Base-by-base conservation (phyloP, 1,140 invertebrate species). In the Hermetia illucens region DNA sequence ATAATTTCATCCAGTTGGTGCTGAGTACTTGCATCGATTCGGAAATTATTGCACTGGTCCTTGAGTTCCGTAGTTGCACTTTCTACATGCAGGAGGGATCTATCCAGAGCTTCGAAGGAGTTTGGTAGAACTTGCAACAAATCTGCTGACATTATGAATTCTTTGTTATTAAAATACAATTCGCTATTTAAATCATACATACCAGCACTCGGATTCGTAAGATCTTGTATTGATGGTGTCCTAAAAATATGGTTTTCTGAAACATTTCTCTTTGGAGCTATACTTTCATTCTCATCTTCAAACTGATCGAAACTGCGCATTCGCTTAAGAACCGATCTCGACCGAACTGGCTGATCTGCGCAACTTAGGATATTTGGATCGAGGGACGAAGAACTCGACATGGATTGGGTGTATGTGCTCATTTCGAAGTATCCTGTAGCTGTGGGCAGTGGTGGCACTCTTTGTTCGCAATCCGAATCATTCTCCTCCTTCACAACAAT, bases 1-100 rank as follows among this genome's bases (percentile, higher is more conserved):
- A 58, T 46, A 25, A 57, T 44, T 37, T 53, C 55, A 31, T 58
- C 46, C 6, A 55, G 41, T 12, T 51, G 45, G 35, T 53, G 46
- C 32, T 43, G 43, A 16, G 51, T 41, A 32, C 52, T 38, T 3
- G 52, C 51, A 27, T 27, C 24, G 40, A 58, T 18, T 29, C 51
- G 50, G 36, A 45, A 53, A 1, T 39, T 46, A 36, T 47, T 53
- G 16, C 46, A 29, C 37, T 57, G 52, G 24, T 58, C 55, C 19
- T 45, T 37, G 32, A 58, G 36, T 32, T 58, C 50, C 2, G 39
- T 50, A 5, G 51, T 52, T 37, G 47, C 49, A 19, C 48, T 55
- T 2, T 52, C 45, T 34, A 58, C 52, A 18, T 53, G 46, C 21
- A 47, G 38, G 34, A 58, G 42, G 12, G 44, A 52, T 5, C 47